phyloP scores from a whole-genome alignment of 2,888 invertebrate genomes.

The Trichogramma dendrolimi region DNA sequence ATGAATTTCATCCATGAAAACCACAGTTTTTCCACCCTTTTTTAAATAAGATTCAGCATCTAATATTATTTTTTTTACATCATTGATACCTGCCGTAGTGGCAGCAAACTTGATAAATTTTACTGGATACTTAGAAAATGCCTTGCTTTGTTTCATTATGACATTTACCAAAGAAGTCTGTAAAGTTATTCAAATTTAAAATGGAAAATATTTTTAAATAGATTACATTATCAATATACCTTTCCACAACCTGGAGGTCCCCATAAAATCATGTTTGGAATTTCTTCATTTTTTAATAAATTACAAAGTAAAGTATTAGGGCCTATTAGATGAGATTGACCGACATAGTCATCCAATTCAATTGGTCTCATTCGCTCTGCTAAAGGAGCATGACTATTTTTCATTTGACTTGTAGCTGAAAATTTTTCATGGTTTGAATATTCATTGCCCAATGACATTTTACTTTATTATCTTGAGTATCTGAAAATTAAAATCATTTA shows the following conservation, averaged over 20 bases:
- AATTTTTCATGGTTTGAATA: too few species aligned
- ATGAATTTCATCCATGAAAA: slow-evolving; percentile 86
- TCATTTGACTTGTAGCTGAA: neutral
- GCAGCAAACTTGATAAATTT: slow-evolving; percentile 74
- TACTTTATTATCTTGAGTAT: too few species aligned
- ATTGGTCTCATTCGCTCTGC: slow-evolving; percentile 71
- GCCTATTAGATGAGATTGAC: slow-evolving; percentile 69
- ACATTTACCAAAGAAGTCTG: slow-evolving; percentile 75
- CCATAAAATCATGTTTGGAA: slow-evolving; percentile 81
- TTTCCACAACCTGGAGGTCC: slow-evolving; percentile 85
- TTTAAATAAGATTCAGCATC: slow-evolving; percentile 68
- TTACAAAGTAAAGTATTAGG: slow-evolving; percentile 62
- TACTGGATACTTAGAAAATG: slow-evolving; percentile 52
- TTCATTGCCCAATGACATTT: too few species aligned
- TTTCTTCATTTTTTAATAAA: slow-evolving; percentile 63
- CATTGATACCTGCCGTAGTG: slow-evolving; percentile 70
- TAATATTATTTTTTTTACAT: slow-evolving; percentile 71
- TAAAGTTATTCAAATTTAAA: slow-evolving; percentile 13
- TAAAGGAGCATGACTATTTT: slow-evolving; percentile 15
- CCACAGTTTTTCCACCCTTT: slow-evolving; percentile 66
- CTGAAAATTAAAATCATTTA: too few species aligned
- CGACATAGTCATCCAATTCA: slow-evolving; percentile 63
- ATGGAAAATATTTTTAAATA: slow-evolving; percentile 6
- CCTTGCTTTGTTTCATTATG: slow-evolving; percentile 67
- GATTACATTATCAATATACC: slow-evolving; percentile 51